These are phyloP conservation scores for Scylla paramamosain DNA, from an alignment of 1,140 invertebrate genomes.

Conservation along the genomic window DNA sequence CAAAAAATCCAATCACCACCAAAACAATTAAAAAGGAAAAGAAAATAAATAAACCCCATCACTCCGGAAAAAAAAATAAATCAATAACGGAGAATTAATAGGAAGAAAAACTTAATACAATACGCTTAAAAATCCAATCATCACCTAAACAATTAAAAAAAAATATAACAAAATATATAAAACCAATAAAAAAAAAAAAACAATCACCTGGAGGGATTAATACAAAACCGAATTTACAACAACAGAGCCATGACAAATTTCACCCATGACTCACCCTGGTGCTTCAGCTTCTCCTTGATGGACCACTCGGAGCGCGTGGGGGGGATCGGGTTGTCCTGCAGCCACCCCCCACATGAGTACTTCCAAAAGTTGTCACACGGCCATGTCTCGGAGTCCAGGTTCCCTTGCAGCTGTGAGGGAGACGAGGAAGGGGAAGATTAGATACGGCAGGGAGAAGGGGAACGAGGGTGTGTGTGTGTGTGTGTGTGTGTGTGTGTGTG, in stretches of 20 bases:
- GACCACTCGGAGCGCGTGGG: conserved; percentile 92
- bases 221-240: neutral
- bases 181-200: neutral
- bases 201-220: neutral
- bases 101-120: no score
- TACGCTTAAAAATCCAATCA: no score
- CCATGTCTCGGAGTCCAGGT: conserved; percentile 87
- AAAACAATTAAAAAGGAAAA: neutral
- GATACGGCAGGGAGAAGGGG: neutral
- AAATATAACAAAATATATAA: neutral
- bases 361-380: conserved; percentile 98
- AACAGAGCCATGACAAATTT: neutral
- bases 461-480: no score
- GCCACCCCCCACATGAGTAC: conserved; percentile 96
- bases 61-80: neutral
- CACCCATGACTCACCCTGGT: conserved; percentile 66
- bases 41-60: neutral
- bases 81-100: neutral
- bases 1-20: neutral
- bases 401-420: conserved; percentile 72
- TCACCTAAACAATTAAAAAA: no score
- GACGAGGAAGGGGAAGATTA: neutral
- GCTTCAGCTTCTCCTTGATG: conserved; percentile 92
- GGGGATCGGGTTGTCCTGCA: conserved; percentile 85
- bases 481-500: no score